These are phyloP conservation scores for Latrodectus geometricus DNA, from an alignment of 1,140 invertebrate genomes.

Conservation along the genomic window DNA sequence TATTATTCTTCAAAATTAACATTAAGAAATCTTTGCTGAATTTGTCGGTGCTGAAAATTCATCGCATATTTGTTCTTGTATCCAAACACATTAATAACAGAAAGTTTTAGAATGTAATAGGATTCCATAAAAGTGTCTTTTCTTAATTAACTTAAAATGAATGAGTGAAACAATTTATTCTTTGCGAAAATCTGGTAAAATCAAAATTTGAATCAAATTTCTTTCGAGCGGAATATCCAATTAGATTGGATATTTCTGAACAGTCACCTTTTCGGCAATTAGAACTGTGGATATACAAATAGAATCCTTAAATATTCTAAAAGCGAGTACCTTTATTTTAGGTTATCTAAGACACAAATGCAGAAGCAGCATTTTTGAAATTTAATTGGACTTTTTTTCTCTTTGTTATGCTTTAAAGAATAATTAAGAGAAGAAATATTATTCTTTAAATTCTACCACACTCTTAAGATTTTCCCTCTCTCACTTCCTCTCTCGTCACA, in stretches of 20 bases:
- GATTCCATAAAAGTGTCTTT: neutral
- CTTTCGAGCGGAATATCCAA: neutral
- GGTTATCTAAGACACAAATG: too few species aligned
- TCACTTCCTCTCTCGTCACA: neutral
- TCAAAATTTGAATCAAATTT: conserved; percentile 25
- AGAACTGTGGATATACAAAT: conserved; percentile 3
- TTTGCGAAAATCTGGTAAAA: conserved; percentile 12
- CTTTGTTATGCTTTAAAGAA: too few species aligned
- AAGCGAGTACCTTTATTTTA: neutral
- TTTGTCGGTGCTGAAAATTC: too few species aligned
- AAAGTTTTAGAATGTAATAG: conserved; percentile 42
- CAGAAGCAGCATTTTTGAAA: too few species aligned
- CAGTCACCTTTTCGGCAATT: conserved; percentile 24
- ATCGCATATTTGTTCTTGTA: too few species aligned
- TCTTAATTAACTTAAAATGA: conserved; percentile 43
- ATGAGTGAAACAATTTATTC: conserved; percentile 26
- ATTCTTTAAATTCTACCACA: too few species aligned
- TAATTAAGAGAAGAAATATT: too few species aligned
- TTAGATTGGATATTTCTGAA: conserved; percentile 20
- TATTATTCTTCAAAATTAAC: too few species aligned
- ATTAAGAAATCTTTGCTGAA: too few species aligned
- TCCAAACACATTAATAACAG: conserved; percentile 1
- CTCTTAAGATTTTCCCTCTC: too few species aligned
- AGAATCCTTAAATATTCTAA: conserved; percentile 43
- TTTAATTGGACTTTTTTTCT: too few species aligned